Base-by-base conservation (phyloP, 2,113 vertebrate genomes). In the Myotis yumanensis region DNA sequence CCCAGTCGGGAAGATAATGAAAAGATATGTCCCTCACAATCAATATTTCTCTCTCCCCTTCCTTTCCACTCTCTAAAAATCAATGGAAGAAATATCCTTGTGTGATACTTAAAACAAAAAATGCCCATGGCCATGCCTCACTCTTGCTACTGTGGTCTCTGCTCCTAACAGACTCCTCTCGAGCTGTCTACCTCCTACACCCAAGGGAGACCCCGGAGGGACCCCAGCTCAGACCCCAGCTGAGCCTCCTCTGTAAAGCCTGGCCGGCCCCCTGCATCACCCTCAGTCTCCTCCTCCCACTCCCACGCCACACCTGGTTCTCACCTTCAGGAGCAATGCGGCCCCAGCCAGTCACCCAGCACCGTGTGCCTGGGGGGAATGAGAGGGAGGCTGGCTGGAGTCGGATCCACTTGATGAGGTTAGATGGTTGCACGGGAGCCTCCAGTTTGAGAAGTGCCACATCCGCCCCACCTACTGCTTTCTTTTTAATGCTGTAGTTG, bases 391-490 rank as follows among this genome's bases (percentile, higher is more conserved):
- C 0, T 37, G 77, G 22, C 1, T n/a, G 51, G 20, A 54, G 77
- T 20, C 32, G 14, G 22, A 80, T 14, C n/a, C n/a, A 57, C 6
- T 15, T 57, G 77, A 80, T 12, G 2, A 37, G 51, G 6, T 25
- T 37, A 9, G 77, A 80, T 11, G 1, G 51, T 37, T 0, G 7
- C 51, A 80, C 32, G 0, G n/a, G n/a, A 22, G 1, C n/a, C 77
- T 15, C 3, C 51, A 80, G 77, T 52, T 57, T 57, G n/a, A 80
- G 77, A 57, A 80, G 77, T 3, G 51, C 51, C 77, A 80, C 51
- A 1, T 57, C 77, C 2, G 77, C 77, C n/a, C 77, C 51, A 80
- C n/a, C 51, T 1, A 0, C 0, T 37, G 0, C 20, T 23, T n/a
- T 25, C 52, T 28, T 5, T 37, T 22, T 7, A 37, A 16, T 3